Base-by-base conservation (phyloP, 1,140 invertebrate species). In the Diabrotica virgifera region DNA sequence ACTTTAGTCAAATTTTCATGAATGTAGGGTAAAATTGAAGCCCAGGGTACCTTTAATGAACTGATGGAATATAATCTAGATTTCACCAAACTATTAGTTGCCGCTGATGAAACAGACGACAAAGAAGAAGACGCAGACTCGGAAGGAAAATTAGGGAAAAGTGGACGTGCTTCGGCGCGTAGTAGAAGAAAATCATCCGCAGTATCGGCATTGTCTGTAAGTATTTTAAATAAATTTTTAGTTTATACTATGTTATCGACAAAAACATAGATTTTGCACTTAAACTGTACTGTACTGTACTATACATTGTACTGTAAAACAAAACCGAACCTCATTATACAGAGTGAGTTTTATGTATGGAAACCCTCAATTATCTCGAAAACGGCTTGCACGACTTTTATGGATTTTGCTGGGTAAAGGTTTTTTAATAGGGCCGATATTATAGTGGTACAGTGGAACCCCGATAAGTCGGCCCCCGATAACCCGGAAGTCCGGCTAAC, bases 1-100 rank as follows among this genome's bases (percentile, higher is more conserved):
- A 50, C n/a, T 50, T 50, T 2, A 50, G 2, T 50, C 1, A 10
- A 10, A 12, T 50, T 50, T 50, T 50, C 5, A 12, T 50, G 9
- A 46, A 63, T 69, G 36, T 50, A 74, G 82, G 91, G 87, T 5
- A 72, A 69, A 24, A 80, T 89, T 10, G 76, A 81, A 52, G 79
- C 81, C 0, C 76, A 85, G 74, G 87, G 87, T 13, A 83, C 80
- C 0, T 89, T 84, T 63, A 74, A 81, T 36, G 79, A 87, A 36
- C 67, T 90, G 0, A 68, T 78, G 0, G 76, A 79, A 4, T 82
- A 79, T 53, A 82, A 84, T 51, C 67, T 82, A n/a, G 82, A 87
- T 65, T 86, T 88, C 70, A 80, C 80, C 0, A 82, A 84, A 66
- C 65, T 85, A 24, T 60, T 86, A 24, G 66, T 70, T 6, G 70